A percentile compares a stretch with the other conserved stretches of the same genome.
Conservation (phyloP, 2,888 invertebrate species). For the Candidula unifasciata region DNA sequence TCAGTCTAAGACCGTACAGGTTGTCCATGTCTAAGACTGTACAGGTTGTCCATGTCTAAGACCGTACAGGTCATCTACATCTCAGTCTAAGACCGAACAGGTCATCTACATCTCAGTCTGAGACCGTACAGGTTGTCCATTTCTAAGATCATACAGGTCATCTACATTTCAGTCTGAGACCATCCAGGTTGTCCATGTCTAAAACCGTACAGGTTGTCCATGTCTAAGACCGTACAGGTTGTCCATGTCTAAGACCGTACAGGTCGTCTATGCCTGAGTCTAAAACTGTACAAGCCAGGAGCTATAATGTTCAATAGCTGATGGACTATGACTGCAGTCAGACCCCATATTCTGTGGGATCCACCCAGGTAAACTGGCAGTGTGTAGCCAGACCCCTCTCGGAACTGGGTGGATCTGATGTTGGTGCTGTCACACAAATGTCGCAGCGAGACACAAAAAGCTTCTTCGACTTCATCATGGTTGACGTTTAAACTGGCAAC, state of each 20-base stretch:
- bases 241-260: background rate
- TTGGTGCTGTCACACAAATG: conserved; percentile 65
- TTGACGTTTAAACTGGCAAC: conserved; percentile 59
- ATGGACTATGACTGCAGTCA: conserved; percentile 77
- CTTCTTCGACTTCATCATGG: conserved; percentile 79
- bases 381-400: conserved; percentile 65
- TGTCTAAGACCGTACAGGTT: too few species aligned
- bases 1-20: too few species aligned
- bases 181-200: too few species aligned
- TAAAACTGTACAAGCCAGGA: conserved; percentile 69
- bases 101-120: too few species aligned
- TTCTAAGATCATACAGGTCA: too few species aligned
- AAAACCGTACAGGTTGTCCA: too few species aligned
- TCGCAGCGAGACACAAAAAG: conserved; percentile 65
- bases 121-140: too few species aligned
- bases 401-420: conserved; percentile 65
- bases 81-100: too few species aligned
- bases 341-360: conserved; percentile 77
- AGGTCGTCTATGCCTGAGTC: conserved; percentile 57
- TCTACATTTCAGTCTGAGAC: too few species aligned
- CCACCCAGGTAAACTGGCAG: conserved; percentile 70
- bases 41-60: too few species aligned
- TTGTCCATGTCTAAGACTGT: too few species aligned
- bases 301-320: conserved; percentile 68
- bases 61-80: too few species aligned